These are phyloP conservation scores for Cyclina sinensis DNA, from an alignment of 1,140 invertebrate species.

Conservation along the genomic window DNA sequence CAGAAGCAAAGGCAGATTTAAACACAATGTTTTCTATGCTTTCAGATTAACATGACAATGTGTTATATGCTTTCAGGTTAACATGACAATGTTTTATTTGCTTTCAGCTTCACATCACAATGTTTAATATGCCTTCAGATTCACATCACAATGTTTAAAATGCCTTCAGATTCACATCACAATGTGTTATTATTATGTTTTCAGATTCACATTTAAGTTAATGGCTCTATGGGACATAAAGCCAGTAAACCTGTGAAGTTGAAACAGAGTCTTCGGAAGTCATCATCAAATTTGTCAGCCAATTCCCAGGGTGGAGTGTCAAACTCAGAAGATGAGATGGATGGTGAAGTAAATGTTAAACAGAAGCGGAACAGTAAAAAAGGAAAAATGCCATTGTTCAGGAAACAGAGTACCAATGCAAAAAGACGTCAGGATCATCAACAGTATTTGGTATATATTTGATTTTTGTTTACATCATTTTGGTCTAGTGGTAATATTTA, in stretches of 20 bases:
- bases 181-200: too few species aligned
- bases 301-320: not conserved
- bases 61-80: too few species aligned
- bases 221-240: constrained; percentile 37
- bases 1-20: too few species aligned
- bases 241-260: not conserved
- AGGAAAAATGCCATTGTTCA: constrained; percentile 54
- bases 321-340: not conserved
- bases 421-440: constrained; percentile 61
- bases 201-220: not conserved
- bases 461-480: not conserved
- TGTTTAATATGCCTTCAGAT: too few species aligned
- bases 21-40: too few species aligned
- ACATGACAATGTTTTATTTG: too few species aligned
- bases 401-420: constrained; percentile 50
- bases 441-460: constrained; percentile 59
- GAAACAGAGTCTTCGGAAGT: not conserved
- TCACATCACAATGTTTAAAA: too few species aligned
- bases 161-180: too few species aligned
- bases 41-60: too few species aligned
- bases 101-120: too few species aligned
- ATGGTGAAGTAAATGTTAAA: not conserved
- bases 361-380: constrained; percentile 21
- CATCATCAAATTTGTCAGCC: not conserved
- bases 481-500: too few species aligned